Conservation (phyloP, 2,797 vertebrate genomes). For the Gambusia yucatana region DNA sequence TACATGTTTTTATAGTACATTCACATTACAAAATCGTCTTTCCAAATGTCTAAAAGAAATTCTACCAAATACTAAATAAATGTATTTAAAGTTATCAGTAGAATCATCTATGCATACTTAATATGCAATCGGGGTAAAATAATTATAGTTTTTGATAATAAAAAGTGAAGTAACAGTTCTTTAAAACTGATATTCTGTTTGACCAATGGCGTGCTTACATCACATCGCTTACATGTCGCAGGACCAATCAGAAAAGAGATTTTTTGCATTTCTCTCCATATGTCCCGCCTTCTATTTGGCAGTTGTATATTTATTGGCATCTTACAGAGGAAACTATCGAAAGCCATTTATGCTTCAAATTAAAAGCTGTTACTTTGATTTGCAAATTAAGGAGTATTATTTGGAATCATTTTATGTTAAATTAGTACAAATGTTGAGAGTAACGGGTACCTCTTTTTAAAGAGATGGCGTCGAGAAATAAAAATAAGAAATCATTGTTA, state of each 20-base stretch:
- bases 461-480: neutral
- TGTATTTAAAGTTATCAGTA: neutral
- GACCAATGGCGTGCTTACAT: constrained; percentile 56
- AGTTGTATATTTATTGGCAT: neutral
- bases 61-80: neutral
- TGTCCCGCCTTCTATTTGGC: constrained; percentile 33
- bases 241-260: constrained; percentile 52
- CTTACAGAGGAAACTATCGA: neutral
- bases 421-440: neutral
- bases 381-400: fast-evolving
- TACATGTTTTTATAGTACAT: neutral
- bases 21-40: neutral
- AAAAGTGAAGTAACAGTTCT: neutral
- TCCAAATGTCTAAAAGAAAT: neutral
- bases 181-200: neutral
- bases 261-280: constrained; percentile 20
- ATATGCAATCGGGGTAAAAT: too few species aligned
- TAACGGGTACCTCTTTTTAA: neutral
- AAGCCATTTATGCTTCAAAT: neutral
- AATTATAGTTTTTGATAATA: neutral
- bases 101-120: neutral
- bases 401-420: neutral
- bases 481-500: neutral
- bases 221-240: constrained; percentile 6
- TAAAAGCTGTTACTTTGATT: fast-evolving